These are phyloP conservation scores for Eumacrocentrus americanus DNA, from an alignment of 2,888 invertebrate genomes.

Conservation along the genomic window DNA sequence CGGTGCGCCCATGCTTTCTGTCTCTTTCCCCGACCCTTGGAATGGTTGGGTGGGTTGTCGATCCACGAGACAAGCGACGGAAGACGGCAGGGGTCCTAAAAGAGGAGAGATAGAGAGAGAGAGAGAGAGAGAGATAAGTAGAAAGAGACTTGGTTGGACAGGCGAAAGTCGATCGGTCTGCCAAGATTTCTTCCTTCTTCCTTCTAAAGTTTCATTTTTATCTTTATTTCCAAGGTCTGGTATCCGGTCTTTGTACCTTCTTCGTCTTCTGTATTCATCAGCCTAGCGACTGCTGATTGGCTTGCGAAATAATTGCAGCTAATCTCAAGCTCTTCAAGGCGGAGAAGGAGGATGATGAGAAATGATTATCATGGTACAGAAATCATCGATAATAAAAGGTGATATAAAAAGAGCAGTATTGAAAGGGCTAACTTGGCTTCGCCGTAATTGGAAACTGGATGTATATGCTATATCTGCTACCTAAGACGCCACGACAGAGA, in stretches of 20 bases:
- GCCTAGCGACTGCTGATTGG: slow-evolving; percentile 51
- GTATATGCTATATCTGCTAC: slow-evolving; percentile 4
- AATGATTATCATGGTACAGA: background rate
- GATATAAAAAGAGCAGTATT: slow-evolving; percentile 9
- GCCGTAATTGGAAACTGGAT: slow-evolving; percentile 8
- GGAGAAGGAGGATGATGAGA: too few species aligned
- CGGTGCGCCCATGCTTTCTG: slow-evolving; percentile 32
- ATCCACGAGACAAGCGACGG: slow-evolving; percentile 23
- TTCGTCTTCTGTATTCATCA: slow-evolving; percentile 38
- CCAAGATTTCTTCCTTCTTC: slow-evolving; percentile 48
- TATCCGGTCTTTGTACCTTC: slow-evolving; percentile 27
- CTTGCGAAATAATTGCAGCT: slow-evolving; percentile 48
- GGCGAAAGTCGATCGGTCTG: slow-evolving; percentile 48
- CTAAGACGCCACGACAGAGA: slow-evolving; percentile 1
- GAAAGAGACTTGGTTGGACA: slow-evolving; percentile 38
- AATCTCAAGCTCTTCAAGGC: slow-evolving; percentile 7
- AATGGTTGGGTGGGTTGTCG: slow-evolving; percentile 27
- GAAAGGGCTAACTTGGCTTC: background rate
- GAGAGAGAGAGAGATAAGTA: too few species aligned
- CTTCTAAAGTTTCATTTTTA: slow-evolving; percentile 9
- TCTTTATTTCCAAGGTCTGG: background rate
- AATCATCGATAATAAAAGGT: background rate
- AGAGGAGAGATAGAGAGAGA: background rate
- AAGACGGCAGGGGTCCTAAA: slow-evolving; percentile 6
- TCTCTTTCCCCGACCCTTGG: slow-evolving; percentile 19